Conservation (phyloP, 1,140 invertebrate genomes). For the Trachelipus rathkii region DNA sequence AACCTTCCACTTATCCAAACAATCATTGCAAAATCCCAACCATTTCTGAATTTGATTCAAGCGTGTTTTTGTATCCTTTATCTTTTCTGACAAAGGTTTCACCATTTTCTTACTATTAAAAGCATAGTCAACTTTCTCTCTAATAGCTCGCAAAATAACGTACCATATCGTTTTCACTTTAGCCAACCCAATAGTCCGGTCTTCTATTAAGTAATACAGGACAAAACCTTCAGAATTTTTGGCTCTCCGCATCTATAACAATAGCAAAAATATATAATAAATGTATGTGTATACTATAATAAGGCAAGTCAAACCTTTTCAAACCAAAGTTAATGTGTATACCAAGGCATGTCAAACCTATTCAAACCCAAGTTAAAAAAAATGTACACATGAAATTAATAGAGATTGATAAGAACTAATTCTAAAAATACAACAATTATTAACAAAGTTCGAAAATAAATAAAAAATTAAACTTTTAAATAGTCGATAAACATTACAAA, state of each 20-base stretch:
- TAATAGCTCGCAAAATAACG: constrained; percentile 52
- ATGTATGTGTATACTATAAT: not conserved
- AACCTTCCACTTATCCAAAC: constrained; percentile 29
- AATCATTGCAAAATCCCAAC: constrained; percentile 28
- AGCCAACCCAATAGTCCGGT: constrained; percentile 52
- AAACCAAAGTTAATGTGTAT: too few relatives aligned
- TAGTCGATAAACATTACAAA: too few relatives aligned
- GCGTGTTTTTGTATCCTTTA: constrained; percentile 10
- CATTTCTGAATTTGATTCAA: constrained; percentile 29
- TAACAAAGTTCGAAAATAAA: too few relatives aligned
- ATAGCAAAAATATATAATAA: too few relatives aligned
- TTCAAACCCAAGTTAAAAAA: too few relatives aligned
- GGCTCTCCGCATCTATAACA: constrained; percentile 48
- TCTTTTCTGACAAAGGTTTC: constrained; percentile 3
- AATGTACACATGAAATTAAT: too few relatives aligned
- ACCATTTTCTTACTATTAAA: constrained; percentile 14
- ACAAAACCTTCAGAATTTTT: constrained; percentile 54
- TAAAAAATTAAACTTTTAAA: too few relatives aligned
- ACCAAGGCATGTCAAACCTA: too few relatives aligned
- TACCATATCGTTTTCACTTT: constrained; percentile 58
- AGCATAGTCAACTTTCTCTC: constrained; percentile 50
- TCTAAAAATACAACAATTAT: too few relatives aligned
- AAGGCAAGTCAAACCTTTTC: too few relatives aligned
- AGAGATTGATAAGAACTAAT: too few relatives aligned
- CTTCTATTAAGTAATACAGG: constrained; percentile 53